Conservation (phyloP, 2,888 invertebrate genomes). For the Himalopsyche japonica region DNA sequence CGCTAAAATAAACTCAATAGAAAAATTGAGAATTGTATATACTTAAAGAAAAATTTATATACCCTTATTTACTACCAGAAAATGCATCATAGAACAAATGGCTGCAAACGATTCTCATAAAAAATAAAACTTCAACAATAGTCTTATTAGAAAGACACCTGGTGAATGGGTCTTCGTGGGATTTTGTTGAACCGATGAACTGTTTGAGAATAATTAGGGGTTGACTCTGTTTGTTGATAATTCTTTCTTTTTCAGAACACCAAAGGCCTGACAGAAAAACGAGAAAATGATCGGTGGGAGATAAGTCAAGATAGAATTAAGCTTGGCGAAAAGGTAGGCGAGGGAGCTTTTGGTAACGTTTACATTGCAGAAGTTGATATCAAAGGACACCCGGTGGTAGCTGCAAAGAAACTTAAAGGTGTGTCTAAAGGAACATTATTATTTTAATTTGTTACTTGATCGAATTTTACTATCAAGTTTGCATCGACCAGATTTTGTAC, state of each 20-base stretch:
- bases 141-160: neutral
- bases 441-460: too few relatives aligned
- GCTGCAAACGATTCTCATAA: too few relatives aligned
- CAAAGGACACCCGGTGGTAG: conserved; percentile 62
- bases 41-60: too few relatives aligned
- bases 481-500: too few relatives aligned
- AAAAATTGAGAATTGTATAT: too few relatives aligned
- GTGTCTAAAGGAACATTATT: too few relatives aligned
- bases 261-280: neutral
- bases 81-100: too few relatives aligned
- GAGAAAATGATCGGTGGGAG: conserved; percentile 55
- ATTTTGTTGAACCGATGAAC: neutral
- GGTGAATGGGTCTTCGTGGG: neutral
- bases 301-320: conserved; percentile 56
- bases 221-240: neutral
- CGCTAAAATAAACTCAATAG: too few relatives aligned
- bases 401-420: conserved; percentile 77
- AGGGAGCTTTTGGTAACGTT: conserved; percentile 77
- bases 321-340: conserved; percentile 64
- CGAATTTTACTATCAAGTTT: too few relatives aligned
- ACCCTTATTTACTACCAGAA: too few relatives aligned
- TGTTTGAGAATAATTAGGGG: too few relatives aligned
- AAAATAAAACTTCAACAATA: too few relatives aligned
- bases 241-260: conserved; percentile 24
- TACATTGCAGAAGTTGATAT: conserved; percentile 66